Base-by-base conservation (phyloP, 1,140 invertebrate species). In the Cydia splendana region DNA sequence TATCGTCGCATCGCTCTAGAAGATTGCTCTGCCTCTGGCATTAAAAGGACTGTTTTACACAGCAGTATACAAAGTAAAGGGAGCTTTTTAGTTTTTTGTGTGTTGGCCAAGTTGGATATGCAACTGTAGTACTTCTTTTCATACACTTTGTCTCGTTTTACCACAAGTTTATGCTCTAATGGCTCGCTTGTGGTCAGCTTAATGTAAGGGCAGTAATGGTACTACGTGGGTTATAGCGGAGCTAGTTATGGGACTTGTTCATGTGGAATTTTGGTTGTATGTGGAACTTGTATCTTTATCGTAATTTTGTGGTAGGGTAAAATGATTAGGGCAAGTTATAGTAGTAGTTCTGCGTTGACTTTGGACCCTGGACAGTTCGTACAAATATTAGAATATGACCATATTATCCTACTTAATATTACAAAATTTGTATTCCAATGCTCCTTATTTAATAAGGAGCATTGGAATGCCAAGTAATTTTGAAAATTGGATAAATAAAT, bases 81-180 rank as follows among this genome's bases (percentile, higher is more conserved):
- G 45, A 48, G 10, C 45, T 48, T 48, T 48, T 15, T 15, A 48
- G 2, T 48, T 48, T 15, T 48, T 2, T 10, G 7, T 15, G 12
- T 48, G 45, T 48, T 48, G 12, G 10, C 10, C 45, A 9, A 12
- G 10, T 9, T 62, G 6, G 7, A 62, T 12, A 20, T 10, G 20
- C 18, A 62, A 7, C 15, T 62, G 20, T 12, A 20, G 15, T 62
- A 62, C 57, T 62, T 20, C 18, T 24, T 62, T 62, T 9, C 18
- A 24, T 62, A 12, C 20, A 24, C 57, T 62, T 18, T 18, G 51
- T 0, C 57, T 62, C 15, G 2, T 62, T 57, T 24, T 62, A 62
- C 57, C 7, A 24, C 67, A 71, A 71, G 67, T 71, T 71, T 30
- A 71, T 71, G 67, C 15, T 18, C 34, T 42, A 71, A 71, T 71